Base-by-base conservation (phyloP, 2,888 invertebrate species). In the Cheiracanthium punctorium region DNA sequence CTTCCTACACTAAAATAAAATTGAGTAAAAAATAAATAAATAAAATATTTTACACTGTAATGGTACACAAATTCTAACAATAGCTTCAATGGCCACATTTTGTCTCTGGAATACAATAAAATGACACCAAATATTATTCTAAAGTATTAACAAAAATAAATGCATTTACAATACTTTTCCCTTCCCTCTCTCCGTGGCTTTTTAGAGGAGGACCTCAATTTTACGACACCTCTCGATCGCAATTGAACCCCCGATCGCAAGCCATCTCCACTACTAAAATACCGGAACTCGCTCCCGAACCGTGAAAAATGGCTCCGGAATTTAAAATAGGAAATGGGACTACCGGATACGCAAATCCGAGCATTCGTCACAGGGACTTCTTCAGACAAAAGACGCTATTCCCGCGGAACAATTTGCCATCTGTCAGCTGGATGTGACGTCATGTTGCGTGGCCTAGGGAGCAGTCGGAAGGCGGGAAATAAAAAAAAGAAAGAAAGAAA, bases 231-330 rank as follows among this genome's bases (percentile, higher is more conserved):
- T 24, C 24, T 24, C 24, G 58, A 58, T 5, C 12, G 17, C 20
- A 58, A 58, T 24, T 58, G 58, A 24, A 4, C n/a, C 5, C n/a
- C 5, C 17, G 58, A 2, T 58, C 58, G 58, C 24, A 48, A 48
- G 8, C n/a, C 48, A n/a, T 17, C 58, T 24, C 58, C 24, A 58
- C n/a, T n/a, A n/a, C n/a, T n/a, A 24, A 58, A 58, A 58, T 58
- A 58, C 58, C 58, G 24, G 24, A 58, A 24, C 14, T 58, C 24
- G 17, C 12, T 58, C 24, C 58, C 24, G 58, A 24, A 24, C 24
- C 58, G 58, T 58, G 24, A 58, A 58, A 58, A 58, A 58, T 58
- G 58, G 58, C 43, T 58, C 24, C 24, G 58, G 58, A 58, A 58
- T 58, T 58, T 58, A 58, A 58, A 58, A 58, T 58, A 24, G 58